A percentile compares a stretch with the other conserved stretches of the same genome.
Evolutionary conservation across 2,888 invertebrate species (phyloP).

Genomic region (Gerris lacustris): DNA sequence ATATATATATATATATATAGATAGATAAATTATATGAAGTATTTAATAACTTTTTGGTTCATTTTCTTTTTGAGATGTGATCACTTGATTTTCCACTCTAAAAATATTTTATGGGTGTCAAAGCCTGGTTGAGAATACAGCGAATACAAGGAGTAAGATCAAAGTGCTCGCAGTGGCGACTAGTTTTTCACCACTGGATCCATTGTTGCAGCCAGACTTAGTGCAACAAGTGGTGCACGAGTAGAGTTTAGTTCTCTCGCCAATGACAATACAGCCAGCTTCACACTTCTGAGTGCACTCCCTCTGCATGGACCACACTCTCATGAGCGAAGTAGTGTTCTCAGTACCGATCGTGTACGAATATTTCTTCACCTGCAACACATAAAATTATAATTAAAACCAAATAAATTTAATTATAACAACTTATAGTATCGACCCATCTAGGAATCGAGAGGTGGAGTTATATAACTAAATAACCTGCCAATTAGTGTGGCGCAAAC

Average conservation of each 20-base stretch:
- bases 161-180: not conserved
- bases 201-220: constrained; percentile 63
- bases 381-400: not conserved
- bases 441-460: too few relatives aligned
- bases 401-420: constrained; percentile 2
- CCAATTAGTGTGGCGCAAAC: too few relatives aligned
- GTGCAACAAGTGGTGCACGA: constrained; percentile 79
- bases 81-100: too few relatives aligned
- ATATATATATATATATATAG: too few relatives aligned
- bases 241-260: constrained; percentile 74
- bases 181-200: constrained; percentile 39
- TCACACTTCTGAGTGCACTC: constrained; percentile 74
- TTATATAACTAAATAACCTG: too few relatives aligned
- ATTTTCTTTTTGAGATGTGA: too few relatives aligned
- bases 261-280: constrained; percentile 77
- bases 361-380: constrained; percentile 59
- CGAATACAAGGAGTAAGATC: too few relatives aligned
- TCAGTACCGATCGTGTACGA: constrained; percentile 73
- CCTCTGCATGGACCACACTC: constrained; percentile 72
- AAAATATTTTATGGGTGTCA: too few relatives aligned
- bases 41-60: too few relatives aligned
- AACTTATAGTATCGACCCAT: too few relatives aligned
- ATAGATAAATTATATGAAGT: too few relatives aligned
- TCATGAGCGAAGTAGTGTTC: constrained; percentile 59
- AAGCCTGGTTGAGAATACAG: too few relatives aligned